Percentiles rank a stretch among this genome's conserved stretches.
Conservation (phyloP, 2,113 vertebrate genomes). For the Dicaeum eximium region DNA sequence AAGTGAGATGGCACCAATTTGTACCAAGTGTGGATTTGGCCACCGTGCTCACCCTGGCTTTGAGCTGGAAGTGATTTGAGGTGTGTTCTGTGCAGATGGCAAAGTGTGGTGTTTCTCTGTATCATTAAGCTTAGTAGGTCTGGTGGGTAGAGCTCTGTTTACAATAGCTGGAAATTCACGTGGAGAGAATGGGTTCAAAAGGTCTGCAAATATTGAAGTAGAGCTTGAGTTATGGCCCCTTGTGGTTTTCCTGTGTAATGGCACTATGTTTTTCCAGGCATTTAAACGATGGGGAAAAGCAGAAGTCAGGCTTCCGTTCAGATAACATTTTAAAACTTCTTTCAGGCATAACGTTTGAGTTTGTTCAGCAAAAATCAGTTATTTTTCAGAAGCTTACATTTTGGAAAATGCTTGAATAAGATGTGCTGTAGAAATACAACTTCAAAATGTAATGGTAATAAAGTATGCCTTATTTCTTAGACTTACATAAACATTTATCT, state of each 20-base stretch:
- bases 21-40: not conserved
- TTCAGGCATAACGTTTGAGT: not conserved
- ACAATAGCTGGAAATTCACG: not conserved
- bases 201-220: not conserved
- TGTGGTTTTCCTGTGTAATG: constrained; percentile 11
- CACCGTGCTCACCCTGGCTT: not conserved
- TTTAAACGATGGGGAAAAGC: not conserved
- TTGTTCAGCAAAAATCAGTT: not conserved
- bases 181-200: not conserved
- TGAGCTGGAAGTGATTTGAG: not conserved
- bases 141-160: not conserved
- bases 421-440: not conserved
- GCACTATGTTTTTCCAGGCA: not conserved
- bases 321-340: not conserved
- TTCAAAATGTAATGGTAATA: not conserved
- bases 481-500: not conserved
- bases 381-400: not conserved
- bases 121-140: not conserved
- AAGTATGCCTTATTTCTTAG: not conserved
- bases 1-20: not conserved
- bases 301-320: not conserved
- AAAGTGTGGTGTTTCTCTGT: not conserved
- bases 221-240: constrained; percentile 7
- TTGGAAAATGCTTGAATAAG: not conserved
- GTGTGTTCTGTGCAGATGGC: not conserved